phyloP scores from a whole-genome alignment of 2,113 vertebrate species.

The Callionymus lyra region DNA sequence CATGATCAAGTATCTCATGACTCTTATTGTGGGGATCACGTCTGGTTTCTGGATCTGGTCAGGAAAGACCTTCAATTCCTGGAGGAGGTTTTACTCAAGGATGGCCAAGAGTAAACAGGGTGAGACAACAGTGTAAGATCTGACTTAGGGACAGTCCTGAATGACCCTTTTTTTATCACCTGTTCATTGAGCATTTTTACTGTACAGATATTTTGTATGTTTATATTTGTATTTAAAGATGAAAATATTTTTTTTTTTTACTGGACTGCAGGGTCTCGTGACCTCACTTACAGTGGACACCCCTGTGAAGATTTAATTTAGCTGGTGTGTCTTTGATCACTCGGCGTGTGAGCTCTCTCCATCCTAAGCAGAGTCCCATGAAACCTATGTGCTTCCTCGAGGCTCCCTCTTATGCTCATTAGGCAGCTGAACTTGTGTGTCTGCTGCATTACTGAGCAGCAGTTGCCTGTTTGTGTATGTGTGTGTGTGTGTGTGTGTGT shows the following conservation, averaged over 20 bases:
- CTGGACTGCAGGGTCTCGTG: slow-evolving; percentile 17
- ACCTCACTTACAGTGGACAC: slow-evolving; percentile 37
- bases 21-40: slow-evolving; percentile 93
- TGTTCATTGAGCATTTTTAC: too few relatives aligned
- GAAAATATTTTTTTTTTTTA: slow-evolving; percentile 16
- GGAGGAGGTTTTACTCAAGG: slow-evolving; percentile 94
- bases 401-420: slow-evolving; percentile 34
- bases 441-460: slow-evolving; percentile 9
- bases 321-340: slow-evolving; percentile 26
- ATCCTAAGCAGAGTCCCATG: slow-evolving; percentile 44
- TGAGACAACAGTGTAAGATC: slow-evolving; percentile 83
- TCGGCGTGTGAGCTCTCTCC: slow-evolving; percentile 24
- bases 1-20: slow-evolving; percentile 99
- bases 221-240: slow-evolving; percentile 96
- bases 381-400: slow-evolving; percentile 54
- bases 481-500: neutral
- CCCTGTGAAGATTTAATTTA: slow-evolving; percentile 15
- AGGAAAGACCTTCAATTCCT: slow-evolving; percentile 91
- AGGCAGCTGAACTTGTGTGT: slow-evolving; percentile 28
- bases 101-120: slow-evolving; percentile 90
- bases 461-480: neutral
- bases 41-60: slow-evolving; percentile 99
- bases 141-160: too few relatives aligned
- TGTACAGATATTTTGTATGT: slow-evolving; percentile 95
- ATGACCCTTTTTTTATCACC: too few relatives aligned